phyloP scores from a whole-genome alignment of 2,113 vertebrate genomes.

The Acanthochromis polyacanthus region DNA sequence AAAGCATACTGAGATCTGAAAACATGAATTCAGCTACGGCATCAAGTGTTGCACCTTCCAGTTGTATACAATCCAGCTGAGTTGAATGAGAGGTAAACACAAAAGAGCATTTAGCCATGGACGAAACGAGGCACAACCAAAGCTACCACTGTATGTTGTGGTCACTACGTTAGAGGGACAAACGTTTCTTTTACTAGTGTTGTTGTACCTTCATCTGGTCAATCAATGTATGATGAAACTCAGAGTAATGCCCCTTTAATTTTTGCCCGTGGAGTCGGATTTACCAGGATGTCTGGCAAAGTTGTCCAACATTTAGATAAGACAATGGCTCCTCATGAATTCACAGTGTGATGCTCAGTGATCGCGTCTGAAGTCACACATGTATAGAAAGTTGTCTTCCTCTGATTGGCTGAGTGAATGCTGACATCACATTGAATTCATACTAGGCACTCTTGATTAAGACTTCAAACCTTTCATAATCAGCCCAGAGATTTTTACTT shows the following conservation, averaged over 20 bases:
- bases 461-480: constrained; percentile 2
- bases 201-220: no score
- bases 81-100: neutral
- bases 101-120: neutral
- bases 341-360: constrained; percentile 16
- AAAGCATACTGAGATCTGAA: neutral
- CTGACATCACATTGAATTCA: constrained; percentile 45
- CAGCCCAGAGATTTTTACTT: neutral
- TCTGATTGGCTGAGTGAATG: neutral
- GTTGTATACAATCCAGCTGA: neutral
- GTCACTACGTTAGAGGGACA: neutral
- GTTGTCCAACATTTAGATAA: neutral
- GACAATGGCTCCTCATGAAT: neutral
- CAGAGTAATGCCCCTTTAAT: neutral
- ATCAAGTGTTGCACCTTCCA: neutral
- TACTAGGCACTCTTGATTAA: constrained; percentile 41
- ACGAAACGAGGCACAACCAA: neutral
- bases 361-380: constrained; percentile 15
- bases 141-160: neutral
- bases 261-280: neutral
- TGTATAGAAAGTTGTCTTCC: neutral
- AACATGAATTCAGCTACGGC: neutral
- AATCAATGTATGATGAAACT: neutral
- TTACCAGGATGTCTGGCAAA: neutral
- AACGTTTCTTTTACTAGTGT: neutral